Base-by-base conservation (phyloP, 2,113 vertebrate genomes). In the Lasiurus cinereus region DNA sequence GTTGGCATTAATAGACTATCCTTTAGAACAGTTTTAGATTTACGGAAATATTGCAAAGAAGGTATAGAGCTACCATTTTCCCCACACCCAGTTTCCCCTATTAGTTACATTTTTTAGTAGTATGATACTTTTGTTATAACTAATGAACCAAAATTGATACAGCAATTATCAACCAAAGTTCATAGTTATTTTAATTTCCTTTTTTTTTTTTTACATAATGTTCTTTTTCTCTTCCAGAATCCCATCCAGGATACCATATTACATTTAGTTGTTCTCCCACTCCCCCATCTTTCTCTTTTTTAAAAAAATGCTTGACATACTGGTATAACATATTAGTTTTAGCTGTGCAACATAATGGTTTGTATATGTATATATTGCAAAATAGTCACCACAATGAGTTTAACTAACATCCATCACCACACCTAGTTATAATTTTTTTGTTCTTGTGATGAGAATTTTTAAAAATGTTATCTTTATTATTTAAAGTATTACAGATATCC, bases 21-120 rank as follows among this genome's bases (percentile, higher is more conserved):
- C 85, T 91, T 67, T 85, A 74, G 73, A 69, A 52, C 19, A 19
- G 18, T 73, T 83, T 92, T 66, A 87, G 80, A 62, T 79, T 79
- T 90, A 73, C 1, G 10, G 48, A 50, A 89, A 62, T 69, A 83
- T 21, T 50, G 21, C n/a, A 18, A 66, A 76, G 36, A 70, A 77
- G 64, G 15, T 78, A 56, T 29, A 94, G 64, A 78, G 13, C 86
- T 90, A 39, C 31, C 12, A 33, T 67, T 66, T 93, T 80, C 59
- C 3, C 46, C 31, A 70, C 0, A 66, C 24, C 19, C 48, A 74
- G 18, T 27, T 77, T 86, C 19, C 29, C 19, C 8, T 64, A 6
- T 89, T 48, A 62, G 43, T 85, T 76, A 74, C 3, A 15, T 50
- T 5, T 88, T 94, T 80, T 22, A 64, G 88, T 90, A 76, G 39